Evolutionary conservation across 2,888 invertebrate species (phyloP).

Genomic region (Conistra vaccinii): DNA sequence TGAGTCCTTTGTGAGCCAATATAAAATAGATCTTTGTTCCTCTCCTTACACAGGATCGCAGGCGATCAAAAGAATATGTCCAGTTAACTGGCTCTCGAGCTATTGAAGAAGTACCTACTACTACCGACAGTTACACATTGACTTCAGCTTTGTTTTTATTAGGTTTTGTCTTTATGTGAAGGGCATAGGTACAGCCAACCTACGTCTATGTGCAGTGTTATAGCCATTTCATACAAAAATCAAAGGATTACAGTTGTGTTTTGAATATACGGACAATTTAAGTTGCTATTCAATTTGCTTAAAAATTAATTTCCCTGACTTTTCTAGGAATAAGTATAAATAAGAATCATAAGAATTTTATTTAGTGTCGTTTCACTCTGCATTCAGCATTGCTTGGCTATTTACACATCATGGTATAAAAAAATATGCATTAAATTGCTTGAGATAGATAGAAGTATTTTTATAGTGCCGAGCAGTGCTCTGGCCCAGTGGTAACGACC

Average conservation of each 20-base stretch:
- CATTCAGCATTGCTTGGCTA: not conserved
- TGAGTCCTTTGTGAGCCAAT: conserved; percentile 43
- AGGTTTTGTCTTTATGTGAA: not conserved
- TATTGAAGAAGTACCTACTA: conserved; percentile 15
- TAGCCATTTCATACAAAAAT: not conserved
- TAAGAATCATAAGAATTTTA: not conserved
- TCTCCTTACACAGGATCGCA: conserved; percentile 19
- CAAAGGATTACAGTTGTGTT: not conserved
- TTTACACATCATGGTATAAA: not conserved
- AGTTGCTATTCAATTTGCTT: not conserved
- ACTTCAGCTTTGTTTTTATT: not conserved
- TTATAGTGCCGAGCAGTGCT: too few species aligned
- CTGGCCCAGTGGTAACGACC: too few species aligned
- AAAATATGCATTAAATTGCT: too few species aligned
- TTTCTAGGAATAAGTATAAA: not conserved
- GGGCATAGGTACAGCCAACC: not conserved
- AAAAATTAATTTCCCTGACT: not conserved
- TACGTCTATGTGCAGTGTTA: not conserved
- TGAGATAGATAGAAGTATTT: too few species aligned
- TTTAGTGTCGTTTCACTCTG: not conserved
- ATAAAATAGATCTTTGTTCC: conserved; percentile 38
- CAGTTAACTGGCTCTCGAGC: conserved; percentile 20
- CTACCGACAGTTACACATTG: not conserved
- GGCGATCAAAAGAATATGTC: conserved; percentile 44
- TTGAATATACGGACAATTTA: not conserved